Base-by-base conservation (phyloP, 2,113 vertebrate species). In the Tachysurus vachellii region DNA sequence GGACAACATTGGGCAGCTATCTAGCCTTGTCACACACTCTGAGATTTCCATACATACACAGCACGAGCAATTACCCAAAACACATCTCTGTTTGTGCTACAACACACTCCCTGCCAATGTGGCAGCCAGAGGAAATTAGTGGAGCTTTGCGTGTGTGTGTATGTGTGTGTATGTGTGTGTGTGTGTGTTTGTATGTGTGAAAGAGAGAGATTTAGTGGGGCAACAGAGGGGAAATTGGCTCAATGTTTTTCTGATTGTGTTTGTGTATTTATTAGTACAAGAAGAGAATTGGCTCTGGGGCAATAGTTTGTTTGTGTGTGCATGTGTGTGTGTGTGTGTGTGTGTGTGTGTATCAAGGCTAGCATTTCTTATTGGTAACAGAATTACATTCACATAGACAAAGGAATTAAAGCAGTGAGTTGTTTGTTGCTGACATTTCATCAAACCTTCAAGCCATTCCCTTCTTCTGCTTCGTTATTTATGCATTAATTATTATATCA, bases 41-140 rank as follows among this genome's bases (percentile, higher is more conserved):
- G 96, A 99, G 96, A 99, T 99, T 99, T 99, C 97, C 98, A 99
- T 99, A 98, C 98, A 98, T 97, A 99, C 98, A 96, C 97, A 96
- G 96, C 96, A 94, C 95, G 95, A 97, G 95, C 95, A 96, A 97
- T 96, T 95, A 96, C 96, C 94, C 95, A 95, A 96, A 97, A 97
- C 97, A 97, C 96, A 96, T 97, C 97, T 96, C 96, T 97, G 97
- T 98, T 97, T 97, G 97, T 93, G 91, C 92, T 93, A 94, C 96
- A 96, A 96, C 96, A 77, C 75, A 77, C 95, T 94, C 93, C 94
- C 94, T 93, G 94, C 94, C 94, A 95, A 93, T 92, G 92, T 92
- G 88, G 89, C 89, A 86, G 94, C 93, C 93, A 90, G 92, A 90
- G 93, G 94, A 94, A 95, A 95, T 94, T 93, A 95, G 93, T 93